Evolutionary conservation across 2,888 invertebrate genomes (phyloP), one percentile per base, ranked within the genome.

Genomic region (Epistrophe eligans): DNA sequence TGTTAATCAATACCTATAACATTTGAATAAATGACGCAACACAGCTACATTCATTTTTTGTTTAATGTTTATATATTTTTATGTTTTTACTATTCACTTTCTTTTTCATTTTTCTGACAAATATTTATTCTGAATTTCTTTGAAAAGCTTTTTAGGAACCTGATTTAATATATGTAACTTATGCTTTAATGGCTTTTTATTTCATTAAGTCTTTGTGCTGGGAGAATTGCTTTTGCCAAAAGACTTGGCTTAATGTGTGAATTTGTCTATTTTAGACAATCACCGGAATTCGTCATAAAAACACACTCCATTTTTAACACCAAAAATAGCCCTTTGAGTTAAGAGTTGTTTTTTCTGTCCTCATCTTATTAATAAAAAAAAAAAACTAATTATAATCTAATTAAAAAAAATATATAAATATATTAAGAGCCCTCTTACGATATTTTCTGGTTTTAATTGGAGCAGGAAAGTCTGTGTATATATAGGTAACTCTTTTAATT

Each of bases 201-300:
- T 28, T 66, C 28, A 52, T 52, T 24, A 13, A 19, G 52, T 13
- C 13, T 15, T 13, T 52, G 13, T 28, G 13, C 52, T 58, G 60
- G 40, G 70, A 50, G 32, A 28, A 40, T 10, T 38, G 0, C 9
- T 19, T 38, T 52, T 24, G 2, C 6, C 55, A 55, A 40, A 19
- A 40, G 13, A 17, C 9, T 17, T 9, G 9, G 24, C 1, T 80
- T 62, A 32, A 66, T 67, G 60, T 77, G 84, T 38, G 81, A 84
- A 55, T 55, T 55, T 55, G 40, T 50, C 13, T 64, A 57, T 35
- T 38, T 66, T 11, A 38, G 60, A 84, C 84, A 84, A 81, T 81
- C 38, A 7, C 77, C 84, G 66, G 77, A 80, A 72, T 73, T 15
- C 60, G 48, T 67, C 67, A 60, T 72, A 72, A 81, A 81, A 67